Conservation (phyloP, 2,888 invertebrate genomes). For the Homarus gammarus region DNA sequence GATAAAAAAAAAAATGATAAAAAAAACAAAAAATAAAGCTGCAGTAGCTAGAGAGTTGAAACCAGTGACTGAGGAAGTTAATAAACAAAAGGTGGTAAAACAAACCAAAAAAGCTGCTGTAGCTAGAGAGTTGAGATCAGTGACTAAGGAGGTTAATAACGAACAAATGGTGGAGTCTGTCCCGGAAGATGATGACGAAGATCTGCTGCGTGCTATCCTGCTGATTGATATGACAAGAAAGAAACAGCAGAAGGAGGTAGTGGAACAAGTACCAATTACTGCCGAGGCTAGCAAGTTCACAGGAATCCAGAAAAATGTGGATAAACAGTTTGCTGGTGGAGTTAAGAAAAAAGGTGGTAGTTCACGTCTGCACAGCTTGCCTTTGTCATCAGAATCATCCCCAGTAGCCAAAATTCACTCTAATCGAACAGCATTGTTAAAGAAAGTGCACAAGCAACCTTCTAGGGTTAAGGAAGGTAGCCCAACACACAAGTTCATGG, state of each 20-base stretch:
- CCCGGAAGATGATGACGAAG: constrained; percentile 71
- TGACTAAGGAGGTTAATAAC: neutral
- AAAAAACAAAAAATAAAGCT: neutral
- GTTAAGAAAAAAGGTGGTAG: neutral
- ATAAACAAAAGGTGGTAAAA: neutral
- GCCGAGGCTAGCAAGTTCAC: neutral
- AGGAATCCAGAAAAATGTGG: neutral
- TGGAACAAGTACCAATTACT: neutral
- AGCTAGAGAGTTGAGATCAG: neutral
- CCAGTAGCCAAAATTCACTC: constrained; percentile 5
- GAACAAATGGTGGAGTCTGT: neutral
- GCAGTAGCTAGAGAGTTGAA: neutral
- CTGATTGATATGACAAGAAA: constrained; percentile 64
- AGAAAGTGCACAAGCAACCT: neutral
- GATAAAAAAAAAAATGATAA: neutral
- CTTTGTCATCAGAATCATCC: constrained; percentile 13
- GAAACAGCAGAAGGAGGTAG: constrained; percentile 45
- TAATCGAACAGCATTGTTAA: neutral
- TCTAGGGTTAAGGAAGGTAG: constrained; percentile 48
- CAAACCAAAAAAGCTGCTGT: neutral
- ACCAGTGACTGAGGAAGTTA: neutral
- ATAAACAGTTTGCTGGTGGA: neutral
- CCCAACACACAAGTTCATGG: constrained; percentile 34
- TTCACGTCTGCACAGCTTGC: neutral
- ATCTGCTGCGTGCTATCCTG: constrained; percentile 65